These are phyloP conservation scores for Drosophila teissieri DNA, from an alignment of 1,140 invertebrate genomes.

Conservation along the genomic window DNA sequence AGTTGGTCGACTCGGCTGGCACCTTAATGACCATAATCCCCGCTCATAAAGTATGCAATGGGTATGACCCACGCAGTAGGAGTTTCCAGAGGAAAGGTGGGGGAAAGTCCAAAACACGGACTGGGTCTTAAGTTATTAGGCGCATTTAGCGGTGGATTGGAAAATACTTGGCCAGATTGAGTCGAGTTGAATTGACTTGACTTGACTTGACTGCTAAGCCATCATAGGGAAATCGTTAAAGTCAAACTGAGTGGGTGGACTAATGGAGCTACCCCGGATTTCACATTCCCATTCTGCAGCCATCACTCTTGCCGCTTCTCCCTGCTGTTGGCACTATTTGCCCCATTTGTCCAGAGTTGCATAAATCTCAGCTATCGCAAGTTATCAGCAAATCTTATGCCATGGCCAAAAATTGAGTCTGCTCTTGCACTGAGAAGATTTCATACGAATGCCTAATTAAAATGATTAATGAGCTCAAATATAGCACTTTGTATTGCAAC, in stretches of 20 bases:
- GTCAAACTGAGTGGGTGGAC: not conserved
- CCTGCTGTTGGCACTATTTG: conserved; percentile 7
- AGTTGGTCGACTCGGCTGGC: not conserved
- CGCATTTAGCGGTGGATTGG: conserved; percentile 39
- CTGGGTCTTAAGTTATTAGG: conserved; percentile 43
- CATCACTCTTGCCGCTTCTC: not conserved
- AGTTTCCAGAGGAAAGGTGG: not conserved
- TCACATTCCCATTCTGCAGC: not conserved
- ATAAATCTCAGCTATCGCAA: conserved; percentile 24
- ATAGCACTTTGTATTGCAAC: too few species aligned
- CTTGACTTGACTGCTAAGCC: not conserved
- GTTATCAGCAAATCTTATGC: conserved; percentile 2
- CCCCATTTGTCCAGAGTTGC: conserved; percentile 24
- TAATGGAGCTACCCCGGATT: not conserved
- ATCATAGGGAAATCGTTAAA: not conserved
- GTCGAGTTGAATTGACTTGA: not conserved
- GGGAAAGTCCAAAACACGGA: conserved; percentile 13
- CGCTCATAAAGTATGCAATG: conserved; percentile 70
- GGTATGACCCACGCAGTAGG: not conserved
- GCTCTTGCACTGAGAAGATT: not conserved
- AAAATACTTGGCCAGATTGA: conserved; percentile 40
- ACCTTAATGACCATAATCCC: conserved; percentile 73
- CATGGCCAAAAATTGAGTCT: not conserved
- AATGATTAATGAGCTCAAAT: not conserved
- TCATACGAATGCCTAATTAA: not conserved